Percentiles rank a stretch among this genome's conserved stretches.
These are phyloP conservation scores for Trissolcus japonicus DNA, from an alignment of 2,888 invertebrate species.

Conservation along the genomic window DNA sequence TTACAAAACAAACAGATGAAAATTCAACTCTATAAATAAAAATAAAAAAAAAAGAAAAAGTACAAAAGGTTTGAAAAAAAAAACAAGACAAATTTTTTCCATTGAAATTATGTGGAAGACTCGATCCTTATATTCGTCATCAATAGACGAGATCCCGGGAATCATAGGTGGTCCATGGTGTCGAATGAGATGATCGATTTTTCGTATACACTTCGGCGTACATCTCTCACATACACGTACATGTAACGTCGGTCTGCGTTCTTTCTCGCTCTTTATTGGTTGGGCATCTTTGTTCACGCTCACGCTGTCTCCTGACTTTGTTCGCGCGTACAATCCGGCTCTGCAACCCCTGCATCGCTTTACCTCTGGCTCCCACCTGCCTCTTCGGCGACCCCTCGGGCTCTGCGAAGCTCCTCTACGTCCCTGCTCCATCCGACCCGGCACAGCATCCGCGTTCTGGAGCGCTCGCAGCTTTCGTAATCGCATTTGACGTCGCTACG, in stretches of 20 bases:
- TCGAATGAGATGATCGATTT: constrained; percentile 72
- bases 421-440: constrained; percentile 67
- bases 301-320: constrained; percentile 50
- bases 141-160: constrained; percentile 47
- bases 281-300: constrained; percentile 31
- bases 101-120: no score
- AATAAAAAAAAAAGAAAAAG: no score
- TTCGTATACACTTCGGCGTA: constrained; percentile 58
- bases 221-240: constrained; percentile 31
- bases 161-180: constrained; percentile 61
- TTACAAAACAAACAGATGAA: no score
- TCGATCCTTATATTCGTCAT: no score
- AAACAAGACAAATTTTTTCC: no score
- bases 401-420: constrained; percentile 54
- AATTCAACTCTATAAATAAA: no score
- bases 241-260: constrained; percentile 40
- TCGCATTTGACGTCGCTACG: constrained; percentile 76
- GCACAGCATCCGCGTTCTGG: constrained; percentile 74
- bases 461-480: constrained; percentile 75
- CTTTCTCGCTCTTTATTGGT: constrained; percentile 38
- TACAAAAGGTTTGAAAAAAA: no score
- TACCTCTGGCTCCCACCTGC: constrained; percentile 57
- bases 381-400: constrained; percentile 57
- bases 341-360: constrained; percentile 53
- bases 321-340: constrained; percentile 54